phyloP scores from a whole-genome alignment of 30 jellyfish, hydroid and myxozoan species.

The Aurelia aurita region DNA sequence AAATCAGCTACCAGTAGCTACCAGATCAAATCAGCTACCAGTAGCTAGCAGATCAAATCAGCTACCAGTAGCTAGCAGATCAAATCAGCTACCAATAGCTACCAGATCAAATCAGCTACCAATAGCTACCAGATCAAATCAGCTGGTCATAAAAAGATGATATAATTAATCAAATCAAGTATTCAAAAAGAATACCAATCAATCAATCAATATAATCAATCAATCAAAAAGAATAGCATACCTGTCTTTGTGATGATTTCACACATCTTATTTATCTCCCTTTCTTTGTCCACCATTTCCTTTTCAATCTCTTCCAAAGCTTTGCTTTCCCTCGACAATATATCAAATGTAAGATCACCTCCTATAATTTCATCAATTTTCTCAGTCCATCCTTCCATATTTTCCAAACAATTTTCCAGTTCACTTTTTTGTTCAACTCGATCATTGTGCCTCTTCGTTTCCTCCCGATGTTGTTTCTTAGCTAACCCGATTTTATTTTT shows the following conservation, averaged over 20 bases:
- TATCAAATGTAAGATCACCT: neutral
- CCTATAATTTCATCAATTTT: neutral
- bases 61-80: too few species aligned
- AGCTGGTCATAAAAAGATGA: too few species aligned
- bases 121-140: too few species aligned
- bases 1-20: too few species aligned
- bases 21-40: too few species aligned
- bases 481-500: neutral
- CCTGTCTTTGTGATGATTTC: slow-evolving; percentile 5
- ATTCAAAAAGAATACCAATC: neutral
- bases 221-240: neutral
- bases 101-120: too few species aligned
- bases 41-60: too few species aligned
- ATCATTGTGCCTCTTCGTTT: neutral
- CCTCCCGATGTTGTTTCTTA: neutral
- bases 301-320: slow-evolving; percentile 2
- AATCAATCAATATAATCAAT: neutral
- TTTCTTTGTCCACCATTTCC: neutral
- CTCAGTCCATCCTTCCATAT: neutral
- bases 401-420: slow-evolving; percentile 2
- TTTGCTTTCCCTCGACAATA: neutral
- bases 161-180: too few species aligned
- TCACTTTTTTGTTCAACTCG: neutral
- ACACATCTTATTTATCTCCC: neutral
- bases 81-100: too few species aligned